These are phyloP conservation scores for Lutraria rhynchaena DNA, from an alignment of 1,140 invertebrate genomes.

Conservation along the genomic window DNA sequence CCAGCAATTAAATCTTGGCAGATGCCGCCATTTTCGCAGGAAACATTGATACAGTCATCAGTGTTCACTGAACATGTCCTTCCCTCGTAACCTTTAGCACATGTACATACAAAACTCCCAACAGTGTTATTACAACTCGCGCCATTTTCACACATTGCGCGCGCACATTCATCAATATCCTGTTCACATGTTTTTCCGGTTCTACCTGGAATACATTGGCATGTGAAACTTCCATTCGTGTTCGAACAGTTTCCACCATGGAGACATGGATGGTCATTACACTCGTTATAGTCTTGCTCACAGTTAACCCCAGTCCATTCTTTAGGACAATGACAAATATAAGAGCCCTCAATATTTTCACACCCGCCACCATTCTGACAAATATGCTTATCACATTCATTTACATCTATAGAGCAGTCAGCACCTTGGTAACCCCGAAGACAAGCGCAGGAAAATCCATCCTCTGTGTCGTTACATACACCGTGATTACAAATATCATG, in stretches of 20 bases:
- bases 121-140: slow-evolving; percentile 57
- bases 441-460: slow-evolving; percentile 9
- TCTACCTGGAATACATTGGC: slow-evolving; percentile 32
- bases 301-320: slow-evolving; percentile 49
- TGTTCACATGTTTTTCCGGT: slow-evolving; percentile 30
- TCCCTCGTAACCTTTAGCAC: slow-evolving; percentile 56
- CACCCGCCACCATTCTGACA: slow-evolving; percentile 34
- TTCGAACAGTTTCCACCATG: slow-evolving; percentile 19
- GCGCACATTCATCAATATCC: slow-evolving; percentile 55
- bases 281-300: slow-evolving; percentile 55
- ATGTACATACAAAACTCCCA: slow-evolving; percentile 46
- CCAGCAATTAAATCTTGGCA: slow-evolving; percentile 15
- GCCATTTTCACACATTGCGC: not conserved
- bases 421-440: slow-evolving; percentile 5
- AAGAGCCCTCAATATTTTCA: slow-evolving; percentile 49
- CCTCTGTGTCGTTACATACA: slow-evolving; percentile 14
- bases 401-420: slow-evolving; percentile 5
- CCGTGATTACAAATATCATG: slow-evolving; percentile 83
- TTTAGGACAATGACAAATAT: slow-evolving; percentile 47
- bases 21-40: slow-evolving; percentile 57
- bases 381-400: slow-evolving; percentile 10
- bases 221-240: slow-evolving; percentile 40
- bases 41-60: slow-evolving; percentile 60
- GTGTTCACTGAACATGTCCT: slow-evolving; percentile 61
- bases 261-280: slow-evolving; percentile 3